Evolutionary conservation across 2,888 invertebrate species (phyloP).

Genomic region (Drosophila melanosoma): DNA sequence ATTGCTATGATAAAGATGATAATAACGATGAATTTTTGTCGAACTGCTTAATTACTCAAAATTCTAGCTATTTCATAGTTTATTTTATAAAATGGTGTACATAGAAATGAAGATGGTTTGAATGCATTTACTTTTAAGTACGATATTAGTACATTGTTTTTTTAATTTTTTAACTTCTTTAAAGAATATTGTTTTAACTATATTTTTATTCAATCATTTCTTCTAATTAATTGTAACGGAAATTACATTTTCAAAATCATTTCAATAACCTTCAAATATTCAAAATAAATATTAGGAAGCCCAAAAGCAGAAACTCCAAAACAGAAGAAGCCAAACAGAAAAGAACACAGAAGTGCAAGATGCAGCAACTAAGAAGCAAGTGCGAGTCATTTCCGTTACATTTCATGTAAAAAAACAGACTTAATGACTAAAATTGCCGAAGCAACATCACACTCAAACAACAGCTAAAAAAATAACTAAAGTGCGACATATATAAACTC

Average conservation of each 20-base stretch:
- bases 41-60: conserved; percentile 3
- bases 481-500: conserved; percentile 11
- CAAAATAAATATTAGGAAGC: conserved; percentile 2
- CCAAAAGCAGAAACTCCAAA: conserved; percentile 12
- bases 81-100: not conserved
- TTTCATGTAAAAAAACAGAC: conserved; percentile 38
- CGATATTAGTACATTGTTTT: not conserved
- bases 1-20: not conserved
- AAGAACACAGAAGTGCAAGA: not conserved
- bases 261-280: not conserved
- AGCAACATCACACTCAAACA: conserved; percentile 30
- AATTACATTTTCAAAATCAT: not conserved
- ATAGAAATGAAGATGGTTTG: not conserved
- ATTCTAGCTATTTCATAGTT: not conserved
- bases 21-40: not conserved
- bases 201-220: no score
- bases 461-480: conserved; percentile 8
- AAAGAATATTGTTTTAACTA: no score
- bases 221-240: not conserved
- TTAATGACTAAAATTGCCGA: conserved; percentile 54
- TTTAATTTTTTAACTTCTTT: not conserved
- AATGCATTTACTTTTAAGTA: not conserved
- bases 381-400: conserved; percentile 70
- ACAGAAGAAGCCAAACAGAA: not conserved
- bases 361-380: conserved; percentile 12